phyloP scores from a whole-genome alignment of 2,113 vertebrate species.

The Microtus ochrogaster region DNA sequence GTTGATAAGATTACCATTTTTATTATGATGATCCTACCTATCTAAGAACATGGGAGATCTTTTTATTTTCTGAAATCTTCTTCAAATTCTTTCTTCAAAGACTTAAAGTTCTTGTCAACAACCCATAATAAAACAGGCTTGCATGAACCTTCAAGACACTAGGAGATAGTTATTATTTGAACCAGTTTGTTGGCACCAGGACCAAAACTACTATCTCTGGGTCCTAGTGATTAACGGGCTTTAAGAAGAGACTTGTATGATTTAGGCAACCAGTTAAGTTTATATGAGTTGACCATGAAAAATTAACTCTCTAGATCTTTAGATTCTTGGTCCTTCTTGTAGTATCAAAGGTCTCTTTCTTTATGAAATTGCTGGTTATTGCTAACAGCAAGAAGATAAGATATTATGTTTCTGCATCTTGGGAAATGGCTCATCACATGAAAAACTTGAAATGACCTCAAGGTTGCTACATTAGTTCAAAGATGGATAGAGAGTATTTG shows the following conservation, averaged over 20 bases:
- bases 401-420: background rate
- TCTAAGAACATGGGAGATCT: too few relatives aligned
- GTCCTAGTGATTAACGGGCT: background rate
- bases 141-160: background rate
- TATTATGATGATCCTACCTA: too few relatives aligned
- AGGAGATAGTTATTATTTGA: background rate
- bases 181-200: background rate
- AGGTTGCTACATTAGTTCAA: conserved; percentile 65
- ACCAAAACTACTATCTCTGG: background rate
- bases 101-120: too few relatives aligned
- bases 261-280: background rate
- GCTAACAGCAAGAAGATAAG: background rate
- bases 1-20: too few relatives aligned
- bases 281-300: background rate
- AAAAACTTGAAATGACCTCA: background rate
- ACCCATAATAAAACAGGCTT: background rate
- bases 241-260: background rate
- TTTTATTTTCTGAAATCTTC: too few relatives aligned
- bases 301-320: background rate
- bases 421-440: rapidly evolving
- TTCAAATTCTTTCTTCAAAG: too few relatives aligned
- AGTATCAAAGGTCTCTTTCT: background rate
- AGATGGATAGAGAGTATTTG: background rate
- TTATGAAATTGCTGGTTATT: background rate
- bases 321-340: background rate